A percentile compares a stretch with the other conserved stretches of the same genome.
phyloP scores from a whole-genome alignment of 2,113 vertebrate species.

The Chaetops frenatus region DNA sequence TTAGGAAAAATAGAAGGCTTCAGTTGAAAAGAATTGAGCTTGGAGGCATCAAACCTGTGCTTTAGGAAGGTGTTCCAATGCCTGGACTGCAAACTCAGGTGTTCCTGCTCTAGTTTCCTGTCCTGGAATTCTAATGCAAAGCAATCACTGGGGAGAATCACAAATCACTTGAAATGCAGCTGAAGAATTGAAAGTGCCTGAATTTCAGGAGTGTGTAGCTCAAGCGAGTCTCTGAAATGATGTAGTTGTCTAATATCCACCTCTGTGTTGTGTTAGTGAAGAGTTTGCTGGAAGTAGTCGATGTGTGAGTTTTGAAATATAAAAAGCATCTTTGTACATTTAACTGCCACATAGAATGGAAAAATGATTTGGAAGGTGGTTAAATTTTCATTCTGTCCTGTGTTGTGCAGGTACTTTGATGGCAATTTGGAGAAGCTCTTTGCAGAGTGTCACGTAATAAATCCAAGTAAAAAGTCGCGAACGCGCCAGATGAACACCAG shows the following conservation, averaged over 20 bases:
- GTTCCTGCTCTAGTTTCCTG: neutral
- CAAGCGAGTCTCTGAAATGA: neutral
- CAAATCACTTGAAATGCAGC: neutral
- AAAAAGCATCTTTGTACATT: neutral
- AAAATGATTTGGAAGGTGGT: neutral
- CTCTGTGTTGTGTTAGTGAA: neutral
- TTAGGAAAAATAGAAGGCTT: neutral
- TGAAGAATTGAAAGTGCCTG: neutral
- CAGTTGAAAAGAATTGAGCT: neutral
- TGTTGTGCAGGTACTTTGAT: constrained; percentile 91
- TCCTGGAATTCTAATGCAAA: neutral
- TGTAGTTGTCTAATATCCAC: neutral
- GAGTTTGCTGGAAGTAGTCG: neutral
- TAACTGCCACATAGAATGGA: neutral
- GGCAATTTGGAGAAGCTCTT: constrained; percentile 99
- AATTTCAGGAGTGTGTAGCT: neutral
- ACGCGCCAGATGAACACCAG: constrained; percentile 97
- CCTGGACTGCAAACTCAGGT: neutral
- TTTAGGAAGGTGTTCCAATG: neutral
- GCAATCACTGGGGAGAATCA: neutral
- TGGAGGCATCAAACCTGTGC: neutral
- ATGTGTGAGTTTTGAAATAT: neutral
- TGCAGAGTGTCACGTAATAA: constrained; percentile 99
- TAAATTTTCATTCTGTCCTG: neutral
- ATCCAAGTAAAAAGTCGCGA: constrained; percentile 97